A percentile compares a stretch with the other conserved stretches of the same genome.
Evolutionary conservation across 2,797 vertebrate genomes (phyloP).

Genomic region (Lithobates sylvaticus): DNA sequence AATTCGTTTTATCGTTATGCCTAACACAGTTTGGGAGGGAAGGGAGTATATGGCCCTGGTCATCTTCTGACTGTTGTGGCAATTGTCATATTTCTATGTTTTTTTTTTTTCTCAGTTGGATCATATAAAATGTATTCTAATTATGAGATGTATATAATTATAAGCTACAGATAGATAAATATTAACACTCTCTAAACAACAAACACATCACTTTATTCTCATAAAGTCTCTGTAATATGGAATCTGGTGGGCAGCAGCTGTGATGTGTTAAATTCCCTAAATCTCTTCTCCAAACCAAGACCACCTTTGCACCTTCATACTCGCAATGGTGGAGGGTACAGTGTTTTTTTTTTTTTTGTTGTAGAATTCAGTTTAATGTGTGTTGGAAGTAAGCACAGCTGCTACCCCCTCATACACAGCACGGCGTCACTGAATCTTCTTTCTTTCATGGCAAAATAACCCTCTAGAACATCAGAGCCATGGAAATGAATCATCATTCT

Average conservation of each 20-base stretch:
- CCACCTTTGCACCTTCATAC: background rate
- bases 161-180: too few species aligned
- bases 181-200: too few species aligned
- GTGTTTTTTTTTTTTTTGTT: slow-evolving; percentile 49
- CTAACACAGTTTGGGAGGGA: too few species aligned
- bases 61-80: too few species aligned
- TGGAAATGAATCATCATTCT: slow-evolving; percentile 62
- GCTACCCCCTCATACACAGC: slow-evolving; percentile 54
- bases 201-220: background rate
- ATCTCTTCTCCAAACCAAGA: background rate
- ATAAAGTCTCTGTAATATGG: background rate
- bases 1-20: too few species aligned
- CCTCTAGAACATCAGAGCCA: slow-evolving; percentile 60
- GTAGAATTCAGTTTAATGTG: slow-evolving; percentile 48
- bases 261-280: background rate
- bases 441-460: slow-evolving; percentile 59
- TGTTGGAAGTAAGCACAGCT: slow-evolving; percentile 35
- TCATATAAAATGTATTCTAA: too few species aligned
- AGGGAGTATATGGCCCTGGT: too few species aligned
- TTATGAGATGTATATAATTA: too few species aligned
- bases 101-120: too few species aligned
- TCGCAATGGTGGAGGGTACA: slow-evolving; percentile 13
- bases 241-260: background rate
- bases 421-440: slow-evolving; percentile 57
- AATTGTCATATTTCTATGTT: too few species aligned